Evolutionary conservation across 2,113 vertebrate genomes (phyloP), one percentile per base, ranked within the genome.

Genomic region (Tursiops truncatus): DNA sequence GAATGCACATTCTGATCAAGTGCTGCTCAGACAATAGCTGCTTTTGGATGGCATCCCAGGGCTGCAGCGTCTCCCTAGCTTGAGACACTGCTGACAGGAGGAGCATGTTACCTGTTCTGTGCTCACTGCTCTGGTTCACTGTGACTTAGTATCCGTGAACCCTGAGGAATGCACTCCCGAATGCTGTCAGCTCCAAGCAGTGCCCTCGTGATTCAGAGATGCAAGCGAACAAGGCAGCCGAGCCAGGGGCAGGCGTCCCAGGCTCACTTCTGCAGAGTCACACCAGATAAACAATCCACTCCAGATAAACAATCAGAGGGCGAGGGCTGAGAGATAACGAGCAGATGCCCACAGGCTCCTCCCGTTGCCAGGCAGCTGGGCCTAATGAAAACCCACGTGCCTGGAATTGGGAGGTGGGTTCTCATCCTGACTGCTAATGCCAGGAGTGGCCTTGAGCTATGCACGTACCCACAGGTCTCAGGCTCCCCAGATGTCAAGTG

Each of bases 341-440:
- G 77, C 91, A 94, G 95, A 97, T 92, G 91, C 92, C 89, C 73
- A 44, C 0, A 2, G 83, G 70, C 38, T 82, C 47, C 80, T 92
- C 94, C 63, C 8, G 41, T 60, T 87, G 56, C 74, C 88, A 71
- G 87, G 80, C 74, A 95, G 95, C 97, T 93, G 95, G 62, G 73
- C 31, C 89, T 85, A 87, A 58, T 93, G 88, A 56, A 94, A 91
- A 38, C 9, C 41, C 63, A 74, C 1, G 15, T 97, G 94, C 63
- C 38, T 2, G 23, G 93, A 94, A 92, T 65, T 21, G 8, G n/a
- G 53, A 85, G 15, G 11, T 20, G 33, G 20, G 20, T 9, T 86
- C 23, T 53, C 73, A 47, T 70, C 85, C 50, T 50, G 82, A 91
- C 67, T 82, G 8, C 77, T 74, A 68, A 89, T 68, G 36, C 68